These are phyloP conservation scores for Hucho hucho DNA, from an alignment of 2,113 vertebrate species.

Conservation along the genomic window DNA sequence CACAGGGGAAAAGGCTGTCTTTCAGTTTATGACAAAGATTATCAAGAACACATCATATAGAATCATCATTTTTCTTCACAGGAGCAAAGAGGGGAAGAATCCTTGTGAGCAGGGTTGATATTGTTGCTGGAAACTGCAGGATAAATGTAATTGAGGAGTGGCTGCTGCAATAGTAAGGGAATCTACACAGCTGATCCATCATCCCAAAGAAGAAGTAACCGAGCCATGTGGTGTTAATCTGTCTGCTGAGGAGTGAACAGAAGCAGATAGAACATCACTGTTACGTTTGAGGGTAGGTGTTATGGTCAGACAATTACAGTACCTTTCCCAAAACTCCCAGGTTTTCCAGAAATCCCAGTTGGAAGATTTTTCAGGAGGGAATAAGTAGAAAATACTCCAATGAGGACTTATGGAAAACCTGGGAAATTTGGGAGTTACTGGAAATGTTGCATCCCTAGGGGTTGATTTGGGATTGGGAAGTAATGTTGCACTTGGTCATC, in stretches of 20 bases:
- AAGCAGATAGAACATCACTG: neutral
- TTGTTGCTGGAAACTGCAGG: neutral
- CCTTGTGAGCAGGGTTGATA: neutral
- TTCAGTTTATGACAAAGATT: neutral
- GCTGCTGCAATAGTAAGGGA: neutral
- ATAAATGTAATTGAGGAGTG: neutral
- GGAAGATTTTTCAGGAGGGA: no score
- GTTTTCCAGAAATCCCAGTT: no score
- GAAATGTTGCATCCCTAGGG: no score
- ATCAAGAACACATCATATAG: no score
- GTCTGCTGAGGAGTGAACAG: neutral
- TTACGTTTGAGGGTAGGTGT: no score
- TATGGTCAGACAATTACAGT: no score
- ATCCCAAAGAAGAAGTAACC: neutral
- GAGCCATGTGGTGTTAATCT: no score
- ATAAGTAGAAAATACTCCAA: neutral
- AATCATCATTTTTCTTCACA: neutral
- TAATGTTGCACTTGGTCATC: neutral
- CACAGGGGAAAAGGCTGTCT: constrained; percentile 4
- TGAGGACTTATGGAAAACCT: neutral
- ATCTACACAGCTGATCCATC: neutral
- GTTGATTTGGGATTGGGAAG: no score
- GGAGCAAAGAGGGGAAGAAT: neutral
- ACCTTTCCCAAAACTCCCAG: no score
- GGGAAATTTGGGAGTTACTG: no score